Conservation (phyloP, 2,888 invertebrate species). For the Callyntrura sp. region DNA sequence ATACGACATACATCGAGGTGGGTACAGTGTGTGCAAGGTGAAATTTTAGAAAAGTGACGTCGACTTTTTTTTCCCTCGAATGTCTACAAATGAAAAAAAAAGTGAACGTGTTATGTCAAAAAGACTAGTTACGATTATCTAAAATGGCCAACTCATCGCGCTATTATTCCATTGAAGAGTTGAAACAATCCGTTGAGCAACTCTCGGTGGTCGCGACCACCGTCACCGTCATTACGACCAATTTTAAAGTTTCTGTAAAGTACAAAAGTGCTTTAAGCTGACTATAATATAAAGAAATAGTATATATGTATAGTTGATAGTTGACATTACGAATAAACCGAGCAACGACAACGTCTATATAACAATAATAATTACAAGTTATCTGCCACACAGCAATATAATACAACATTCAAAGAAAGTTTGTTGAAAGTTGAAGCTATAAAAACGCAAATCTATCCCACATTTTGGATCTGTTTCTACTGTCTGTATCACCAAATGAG, state of each 20-base stretch:
- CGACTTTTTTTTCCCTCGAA: not conserved
- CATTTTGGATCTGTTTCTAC: not conserved
- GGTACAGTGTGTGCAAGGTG: no score
- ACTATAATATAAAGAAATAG: not conserved
- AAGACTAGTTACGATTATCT: not conserved
- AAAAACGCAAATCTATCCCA: not conserved
- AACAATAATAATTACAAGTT: not conserved
- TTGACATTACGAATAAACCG: not conserved
- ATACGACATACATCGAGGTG: not conserved
- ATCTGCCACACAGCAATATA: no score
- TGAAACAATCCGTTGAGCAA: not conserved
- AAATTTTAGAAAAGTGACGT: no score
- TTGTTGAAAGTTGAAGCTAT: not conserved
- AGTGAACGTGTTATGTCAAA: not conserved
- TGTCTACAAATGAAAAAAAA: not conserved
- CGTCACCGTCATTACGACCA: not conserved
- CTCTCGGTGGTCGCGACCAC: not conserved
- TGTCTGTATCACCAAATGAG: not conserved
- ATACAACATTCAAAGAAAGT: no score
- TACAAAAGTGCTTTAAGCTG: slow-evolving; percentile 19
- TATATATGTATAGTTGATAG: not conserved
- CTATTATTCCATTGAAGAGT: not conserved
- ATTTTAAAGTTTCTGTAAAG: slow-evolving; percentile 23
- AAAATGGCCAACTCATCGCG: not conserved
- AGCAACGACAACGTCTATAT: not conserved